Evolutionary conservation across 2,888 invertebrate genomes (phyloP), one percentile per base, ranked within the genome.

Genomic region (Chrysodeixis includens): DNA sequence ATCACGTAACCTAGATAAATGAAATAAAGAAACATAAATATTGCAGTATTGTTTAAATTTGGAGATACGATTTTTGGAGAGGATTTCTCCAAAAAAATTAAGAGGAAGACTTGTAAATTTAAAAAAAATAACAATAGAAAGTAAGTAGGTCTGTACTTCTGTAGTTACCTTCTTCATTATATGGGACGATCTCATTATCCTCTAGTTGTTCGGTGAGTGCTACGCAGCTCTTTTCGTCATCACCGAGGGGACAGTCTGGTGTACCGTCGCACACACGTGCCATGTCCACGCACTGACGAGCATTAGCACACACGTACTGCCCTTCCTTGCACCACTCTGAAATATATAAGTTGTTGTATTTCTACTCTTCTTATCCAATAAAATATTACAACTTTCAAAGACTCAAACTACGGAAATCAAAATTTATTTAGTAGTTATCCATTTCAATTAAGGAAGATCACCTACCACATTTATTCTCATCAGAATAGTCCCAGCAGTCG

Each of bases 401-500:
- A n/a, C n/a, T n/a, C n/a, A n/a, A n/a, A n/a, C n/a, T n/a, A n/a
- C n/a, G n/a, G n/a, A n/a, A n/a, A n/a, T n/a, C n/a, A n/a, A n/a
- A 26, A 26, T 26, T 26, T 26, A 26, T 26, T 26, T 26, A 26
- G 26, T 26, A 4, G 3, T 2, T 26, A 6, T 6, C 2, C 26
- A 26, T 26, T 6, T 26, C 3, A 26, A 4, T 26, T 26, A 10
- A 30, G 26, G 30, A 53, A 4, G 35, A 35, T 7, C 5, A 40
- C 90, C 90, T 95, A 97, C 97, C 97, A 87, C 97, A 97, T 76
- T 96, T 95, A 81, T 96, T 96, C 90, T 97, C 97, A 87, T 97
- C 97, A 0, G 97, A 96, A 85, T 96, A 97, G 86, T 98, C 98
- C 96, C 97, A 97, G 83, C 98, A 98, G 83, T 98, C 97, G 0